Base-by-base conservation (phyloP, 2,888 invertebrate species). In the Entomobrya proxima region DNA sequence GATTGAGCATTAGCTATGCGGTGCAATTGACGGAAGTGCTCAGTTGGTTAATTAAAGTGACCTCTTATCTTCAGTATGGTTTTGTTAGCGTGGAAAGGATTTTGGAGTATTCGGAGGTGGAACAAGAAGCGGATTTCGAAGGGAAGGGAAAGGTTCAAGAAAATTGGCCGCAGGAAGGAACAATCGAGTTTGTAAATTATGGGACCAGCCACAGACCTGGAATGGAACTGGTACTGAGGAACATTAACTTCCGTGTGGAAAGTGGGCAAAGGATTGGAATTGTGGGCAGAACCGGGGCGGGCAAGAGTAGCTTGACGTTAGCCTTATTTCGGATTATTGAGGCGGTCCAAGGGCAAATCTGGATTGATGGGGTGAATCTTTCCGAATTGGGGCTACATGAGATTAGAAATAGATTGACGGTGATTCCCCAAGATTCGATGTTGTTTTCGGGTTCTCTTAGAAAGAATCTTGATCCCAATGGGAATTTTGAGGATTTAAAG, bases 391-490 rank as follows among this genome's bases (percentile, higher is more conserved):
- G 92, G 1, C 91, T 94, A 69, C 91, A 93, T 64, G 91, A 92
- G 81, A 91, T 95, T 21, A 91, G 94, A 69, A 92, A 91, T 35
- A 91, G 91, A 77, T 89, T 93, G 40, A 92, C 93, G 1, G 92
- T 93, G 61, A 93, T 95, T 86, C 94, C 94, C 7, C 94, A 98
- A 93, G 98, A 98, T 93, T 98, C 98, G 0, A 97, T 98, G 61
- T 93, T 98, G 86, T 98, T 98, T 93, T 97, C 98, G 21, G 98
- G 98, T 64, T 95, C 95, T 9, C 93, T 98, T 90, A 94, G 98
- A 76, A 94, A 96, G 93, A 98, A 98, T 93, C 93, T 98, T 87
- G 98, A 98, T 93, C 98, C 98, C 1, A 97, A 98, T 92, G 93
- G 94, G 89, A 92, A 92, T 0, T 94, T 96, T 92, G 92, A 93